Evolutionary conservation across 2,113 vertebrate genomes (phyloP), one percentile per base, ranked within the genome.

Genomic region (Numenius arquata): DNA sequence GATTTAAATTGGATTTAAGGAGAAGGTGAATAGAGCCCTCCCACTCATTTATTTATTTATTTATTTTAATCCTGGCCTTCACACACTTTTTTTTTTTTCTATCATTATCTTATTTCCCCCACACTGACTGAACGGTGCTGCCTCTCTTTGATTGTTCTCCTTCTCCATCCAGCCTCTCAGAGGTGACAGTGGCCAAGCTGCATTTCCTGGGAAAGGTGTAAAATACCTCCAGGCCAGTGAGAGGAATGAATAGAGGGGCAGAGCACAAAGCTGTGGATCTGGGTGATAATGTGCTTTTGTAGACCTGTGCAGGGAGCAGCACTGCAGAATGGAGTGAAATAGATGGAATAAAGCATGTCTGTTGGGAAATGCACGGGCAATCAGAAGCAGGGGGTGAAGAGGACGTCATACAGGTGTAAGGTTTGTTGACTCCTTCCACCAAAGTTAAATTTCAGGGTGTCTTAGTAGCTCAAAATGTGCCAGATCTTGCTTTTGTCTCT

Each of bases 1-100:
- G 94, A 95, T 97, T 96, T 97, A 97, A 98, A 97, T 98, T 97
- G 96, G 92, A 97, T 97, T 97, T 96, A 96, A 97, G 94, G 87
- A 97, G 96, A 96, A 97, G 95, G 95, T 96, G 95, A 97, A 87
- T 71, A 95, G 62, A 91, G 45, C 74, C 94, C 93, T 97, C 97
- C 96, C 89, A 93, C 92, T 81, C 59, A 27, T 15, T 68, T 67
- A 78, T 72, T 91, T 97, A 93, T 95, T 96, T 97, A 95, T 85
- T 95, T 96, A 94, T 96, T 96, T 96, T 27, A 62, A 83, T 90
- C 40, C 67, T 91, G 89, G 76, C 68, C 72, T 96, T 95, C 74
- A 21, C 56, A 63, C 11, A 59, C 43, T 89, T 65, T 73, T 53
- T 41, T 87, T 58, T 70, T 61, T 62, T 53, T 36, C 47, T 78